Percentiles rank a stretch among this genome's conserved stretches.
phyloP scores from a whole-genome alignment of 2,888 invertebrate species.

The Thera obeliscata region DNA sequence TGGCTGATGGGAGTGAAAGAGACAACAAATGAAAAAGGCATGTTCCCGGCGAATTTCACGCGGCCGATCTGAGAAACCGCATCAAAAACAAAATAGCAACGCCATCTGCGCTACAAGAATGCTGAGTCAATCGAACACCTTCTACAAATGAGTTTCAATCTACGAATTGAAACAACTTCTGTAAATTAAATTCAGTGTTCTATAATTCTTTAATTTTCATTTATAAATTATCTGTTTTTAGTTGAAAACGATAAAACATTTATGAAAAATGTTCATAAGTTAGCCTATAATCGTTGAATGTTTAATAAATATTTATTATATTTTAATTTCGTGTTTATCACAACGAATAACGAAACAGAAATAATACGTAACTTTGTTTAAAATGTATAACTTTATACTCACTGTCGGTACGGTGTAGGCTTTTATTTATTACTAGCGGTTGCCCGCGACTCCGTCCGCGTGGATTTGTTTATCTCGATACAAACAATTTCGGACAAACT shows the following conservation, averaged over 20 bases:
- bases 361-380: conserved; percentile 60
- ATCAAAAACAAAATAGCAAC: conserved; percentile 26
- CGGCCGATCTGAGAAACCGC: conserved; percentile 88
- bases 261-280: conserved; percentile 49
- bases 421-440: conserved; percentile 31
- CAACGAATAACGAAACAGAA: conserved; percentile 64
- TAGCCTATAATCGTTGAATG: conserved; percentile 77
- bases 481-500: too few species aligned
- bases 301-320: conserved; percentile 79
- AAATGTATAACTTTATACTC: conserved; percentile 55
- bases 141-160: conserved; percentile 22
- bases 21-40: conserved; percentile 94
- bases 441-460: background rate
- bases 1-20: conserved; percentile 99
- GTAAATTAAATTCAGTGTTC: conserved; percentile 13
- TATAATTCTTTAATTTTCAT: conserved; percentile 21
- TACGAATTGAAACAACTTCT: conserved; percentile 17
- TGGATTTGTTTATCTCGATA: too few species aligned
- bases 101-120: conserved; percentile 23
- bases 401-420: conserved; percentile 53
- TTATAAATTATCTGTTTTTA: conserved; percentile 20
- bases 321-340: conserved; percentile 70
- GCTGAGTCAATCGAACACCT: conserved; percentile 28
- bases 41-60: conserved; percentile 99
- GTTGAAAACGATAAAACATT: conserved; percentile 26